Conservation (phyloP, 2,888 invertebrate species). For the Mimas tiliae region DNA sequence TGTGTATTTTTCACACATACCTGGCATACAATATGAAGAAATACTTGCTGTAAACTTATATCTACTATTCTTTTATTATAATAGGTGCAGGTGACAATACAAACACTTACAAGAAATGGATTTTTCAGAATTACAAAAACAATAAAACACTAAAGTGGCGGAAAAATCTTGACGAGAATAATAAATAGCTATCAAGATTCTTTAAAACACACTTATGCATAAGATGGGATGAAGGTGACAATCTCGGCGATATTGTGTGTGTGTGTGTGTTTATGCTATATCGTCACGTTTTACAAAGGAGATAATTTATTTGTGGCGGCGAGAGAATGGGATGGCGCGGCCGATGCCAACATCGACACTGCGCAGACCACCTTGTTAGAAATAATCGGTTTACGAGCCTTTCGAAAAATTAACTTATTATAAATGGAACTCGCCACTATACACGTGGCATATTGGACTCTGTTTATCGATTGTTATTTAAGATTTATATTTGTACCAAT, state of each 20-base stretch:
- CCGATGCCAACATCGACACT: conserved; percentile 38
- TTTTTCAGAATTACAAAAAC: conserved; percentile 35
- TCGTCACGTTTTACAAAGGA: conserved; percentile 64
- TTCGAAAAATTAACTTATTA: conserved; percentile 75
- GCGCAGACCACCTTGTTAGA: conserved; percentile 76
- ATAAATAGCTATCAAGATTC: conserved; percentile 54
- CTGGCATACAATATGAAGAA: no score
- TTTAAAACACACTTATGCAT: conserved; percentile 55
- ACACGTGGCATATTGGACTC: conserved; percentile 29
- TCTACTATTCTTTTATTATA: background rate
- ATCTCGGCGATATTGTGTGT: conserved; percentile 54
- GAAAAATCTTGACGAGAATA: conserved; percentile 53
- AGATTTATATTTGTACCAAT: background rate
- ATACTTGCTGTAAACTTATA: no score
- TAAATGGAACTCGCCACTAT: conserved; percentile 55
- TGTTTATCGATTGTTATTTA: background rate
- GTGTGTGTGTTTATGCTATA: conserved; percentile 42
- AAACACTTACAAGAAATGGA: conserved; percentile 31
- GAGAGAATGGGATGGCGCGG: conserved; percentile 53
- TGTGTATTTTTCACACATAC: no score
- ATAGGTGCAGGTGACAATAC: background rate
- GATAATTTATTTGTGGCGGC: conserved; percentile 57
- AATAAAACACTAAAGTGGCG: conserved; percentile 46
- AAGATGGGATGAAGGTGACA: conserved; percentile 62
- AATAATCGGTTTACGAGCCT: conserved; percentile 75